A percentile compares a stretch with the other conserved stretches of the same genome.
phyloP scores from a whole-genome alignment of 2,113 vertebrate species.

The Melanerpes formicivorus region DNA sequence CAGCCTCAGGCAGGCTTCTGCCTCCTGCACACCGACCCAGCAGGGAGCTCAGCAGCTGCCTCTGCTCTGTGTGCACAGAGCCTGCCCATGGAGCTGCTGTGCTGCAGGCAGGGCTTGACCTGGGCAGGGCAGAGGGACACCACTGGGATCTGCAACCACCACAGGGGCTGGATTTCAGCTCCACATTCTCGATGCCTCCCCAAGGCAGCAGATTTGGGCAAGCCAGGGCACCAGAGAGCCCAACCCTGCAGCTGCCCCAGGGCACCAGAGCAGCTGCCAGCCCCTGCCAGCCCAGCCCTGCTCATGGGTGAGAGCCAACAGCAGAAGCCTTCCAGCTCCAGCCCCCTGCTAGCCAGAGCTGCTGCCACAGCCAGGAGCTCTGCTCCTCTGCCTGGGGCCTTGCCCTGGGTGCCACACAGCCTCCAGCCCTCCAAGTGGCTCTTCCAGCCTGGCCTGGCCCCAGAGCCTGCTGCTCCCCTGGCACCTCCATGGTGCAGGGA shows the following conservation, averaged over 20 bases:
- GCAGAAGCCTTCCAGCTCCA: slow-evolving; percentile 21
- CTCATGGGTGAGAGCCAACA: slow-evolving; percentile 51
- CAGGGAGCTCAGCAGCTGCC: background rate
- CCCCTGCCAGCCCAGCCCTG: background rate
- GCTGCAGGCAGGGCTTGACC: background rate
- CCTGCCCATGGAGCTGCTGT: fast-evolving
- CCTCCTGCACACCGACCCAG: fast-evolving
- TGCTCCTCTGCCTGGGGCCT: slow-evolving; percentile 7
- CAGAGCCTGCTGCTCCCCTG: background rate
- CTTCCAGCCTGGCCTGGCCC: background rate
- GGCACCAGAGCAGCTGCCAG: background rate
- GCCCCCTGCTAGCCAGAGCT: slow-evolving; percentile 50
- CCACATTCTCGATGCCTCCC: fast-evolving
- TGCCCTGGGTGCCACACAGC: background rate
- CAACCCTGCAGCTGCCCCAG: background rate
- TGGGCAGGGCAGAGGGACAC: fast-evolving
- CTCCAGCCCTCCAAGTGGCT: background rate
- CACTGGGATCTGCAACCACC: fast-evolving
- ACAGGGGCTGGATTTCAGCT: fast-evolving
- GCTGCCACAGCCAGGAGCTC: background rate
- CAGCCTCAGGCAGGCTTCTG: background rate
- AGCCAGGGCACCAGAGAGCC: background rate
- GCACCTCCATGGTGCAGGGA: background rate
- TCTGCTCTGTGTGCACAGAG: background rate
- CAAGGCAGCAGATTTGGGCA: background rate